Evolutionary conservation across 2,113 vertebrate genomes (phyloP).

Genomic region (Oncorhynchus kisutch): DNA sequence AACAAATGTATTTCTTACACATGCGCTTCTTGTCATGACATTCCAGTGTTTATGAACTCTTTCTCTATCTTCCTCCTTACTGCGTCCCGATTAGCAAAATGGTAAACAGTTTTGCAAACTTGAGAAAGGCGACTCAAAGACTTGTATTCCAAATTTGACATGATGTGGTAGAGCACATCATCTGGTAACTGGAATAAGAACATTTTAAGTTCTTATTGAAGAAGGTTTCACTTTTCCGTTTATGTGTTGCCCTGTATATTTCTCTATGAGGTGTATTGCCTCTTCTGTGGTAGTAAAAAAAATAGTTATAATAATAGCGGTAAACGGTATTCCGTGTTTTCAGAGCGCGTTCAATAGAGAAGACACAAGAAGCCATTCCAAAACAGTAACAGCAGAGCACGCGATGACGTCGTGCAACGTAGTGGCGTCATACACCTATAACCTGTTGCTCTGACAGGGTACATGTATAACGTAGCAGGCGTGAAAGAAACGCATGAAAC

Average conservation of each 20-base stretch:
- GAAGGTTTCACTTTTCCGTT: conserved; percentile 39
- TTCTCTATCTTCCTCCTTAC: conserved; percentile 90
- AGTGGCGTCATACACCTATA: conserved; percentile 29
- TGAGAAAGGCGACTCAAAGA: conserved; percentile 87
- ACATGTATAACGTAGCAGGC: too few species aligned
- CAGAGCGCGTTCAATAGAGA: conserved; percentile 19
- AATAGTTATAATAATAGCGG: conserved; percentile 1
- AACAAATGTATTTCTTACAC: conserved; percentile 76
- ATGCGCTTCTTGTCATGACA: conserved; percentile 85
- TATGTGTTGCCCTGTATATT: conserved; percentile 21
- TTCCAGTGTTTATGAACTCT: conserved; percentile 87
- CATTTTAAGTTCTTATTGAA: conserved; percentile 48
- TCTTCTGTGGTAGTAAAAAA: conserved; percentile 22
- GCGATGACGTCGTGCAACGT: conserved; percentile 25
- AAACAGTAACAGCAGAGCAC: conserved; percentile 27
- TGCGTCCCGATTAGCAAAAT: conserved; percentile 81
- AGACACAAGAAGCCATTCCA: conserved; percentile 49
- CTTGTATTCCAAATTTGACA: conserved; percentile 85
- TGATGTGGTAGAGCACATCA: conserved; percentile 88
- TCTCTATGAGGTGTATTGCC: conserved; percentile 37
- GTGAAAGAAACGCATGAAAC: too few species aligned
- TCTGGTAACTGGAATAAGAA: conserved; percentile 81
- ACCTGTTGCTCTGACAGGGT: too few species aligned
- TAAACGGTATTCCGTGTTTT: conserved; percentile 53
- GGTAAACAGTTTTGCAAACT: conserved; percentile 80